These are phyloP conservation scores for Lophura nycthemera DNA, from an alignment of 2,113 vertebrate species.

Conservation along the genomic window DNA sequence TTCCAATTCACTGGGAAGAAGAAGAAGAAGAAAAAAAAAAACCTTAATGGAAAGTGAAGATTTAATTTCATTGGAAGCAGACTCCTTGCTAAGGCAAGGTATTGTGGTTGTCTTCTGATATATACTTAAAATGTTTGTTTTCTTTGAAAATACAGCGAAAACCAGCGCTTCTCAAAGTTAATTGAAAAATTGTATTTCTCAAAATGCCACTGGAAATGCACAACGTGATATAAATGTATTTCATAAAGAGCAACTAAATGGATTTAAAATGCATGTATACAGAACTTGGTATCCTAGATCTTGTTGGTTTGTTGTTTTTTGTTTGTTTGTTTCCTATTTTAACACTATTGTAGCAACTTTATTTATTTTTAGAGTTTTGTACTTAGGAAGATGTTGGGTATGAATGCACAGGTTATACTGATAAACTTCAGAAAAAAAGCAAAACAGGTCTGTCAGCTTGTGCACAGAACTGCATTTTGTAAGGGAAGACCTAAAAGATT, in stretches of 20 bases:
- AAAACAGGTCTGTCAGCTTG: background rate
- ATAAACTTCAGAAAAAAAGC: background rate
- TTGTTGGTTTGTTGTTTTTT: background rate
- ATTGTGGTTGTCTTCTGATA: constrained; percentile 44
- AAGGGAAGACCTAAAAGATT: background rate
- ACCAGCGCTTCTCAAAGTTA: constrained; percentile 54
- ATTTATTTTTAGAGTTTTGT: constrained; percentile 15
- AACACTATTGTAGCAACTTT: background rate
- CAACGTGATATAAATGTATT: constrained; percentile 49
- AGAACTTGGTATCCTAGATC: constrained; percentile 26
- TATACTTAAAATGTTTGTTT: constrained; percentile 65
- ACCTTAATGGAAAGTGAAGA: constrained; percentile 54
- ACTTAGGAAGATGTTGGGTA: background rate
- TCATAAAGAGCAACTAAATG: constrained; percentile 49
- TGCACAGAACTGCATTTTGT: background rate
- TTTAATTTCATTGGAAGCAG: constrained; percentile 55
- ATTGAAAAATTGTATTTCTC: constrained; percentile 59
- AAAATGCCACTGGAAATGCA: constrained; percentile 64
- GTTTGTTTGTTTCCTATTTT: background rate
- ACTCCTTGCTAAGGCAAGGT: constrained; percentile 54
- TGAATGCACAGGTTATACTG: constrained; percentile 11
- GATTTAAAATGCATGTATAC: constrained; percentile 40
- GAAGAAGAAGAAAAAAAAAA: constrained; percentile 35
- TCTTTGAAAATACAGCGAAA: constrained; percentile 52
- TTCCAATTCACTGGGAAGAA: constrained; percentile 6